Percentiles rank a stretch among this genome's conserved stretches.
These are phyloP conservation scores for Neodiprion lecontei DNA, from an alignment of 1,140 invertebrate genomes.

Conservation along the genomic window DNA sequence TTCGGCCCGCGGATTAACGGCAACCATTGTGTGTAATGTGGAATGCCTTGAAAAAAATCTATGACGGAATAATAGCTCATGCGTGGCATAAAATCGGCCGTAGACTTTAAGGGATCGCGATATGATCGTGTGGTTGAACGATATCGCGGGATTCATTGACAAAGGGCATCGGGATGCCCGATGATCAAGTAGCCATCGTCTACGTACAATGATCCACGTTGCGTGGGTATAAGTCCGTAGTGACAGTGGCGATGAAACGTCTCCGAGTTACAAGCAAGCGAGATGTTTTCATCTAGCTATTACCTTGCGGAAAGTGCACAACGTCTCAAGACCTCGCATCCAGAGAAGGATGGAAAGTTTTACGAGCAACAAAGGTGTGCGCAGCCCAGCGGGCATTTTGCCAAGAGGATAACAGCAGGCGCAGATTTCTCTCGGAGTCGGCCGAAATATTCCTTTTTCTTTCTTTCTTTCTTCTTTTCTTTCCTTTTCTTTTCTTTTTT, in stretches of 20 bases:
- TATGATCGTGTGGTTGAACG: too few species aligned
- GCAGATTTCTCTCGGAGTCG: background rate
- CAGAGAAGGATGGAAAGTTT: slow-evolving; percentile 4
- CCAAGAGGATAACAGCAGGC: background rate
- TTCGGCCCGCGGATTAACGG: background rate
- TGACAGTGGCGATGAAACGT: too few species aligned
- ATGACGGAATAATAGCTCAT: too few species aligned
- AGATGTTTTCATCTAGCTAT: background rate
- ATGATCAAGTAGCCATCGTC: too few species aligned
- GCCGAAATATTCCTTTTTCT: background rate
- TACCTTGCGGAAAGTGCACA: background rate
- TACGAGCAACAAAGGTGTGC: background rate
- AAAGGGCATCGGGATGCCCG: too few species aligned
- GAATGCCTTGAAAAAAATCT: background rate
- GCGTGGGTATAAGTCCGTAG: too few species aligned
- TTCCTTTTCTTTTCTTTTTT: background rate
- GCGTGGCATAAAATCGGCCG: too few species aligned
- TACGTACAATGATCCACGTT: too few species aligned
- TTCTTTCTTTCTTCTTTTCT: background rate
- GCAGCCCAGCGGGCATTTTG: background rate
- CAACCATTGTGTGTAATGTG: background rate
- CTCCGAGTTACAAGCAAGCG: too few species aligned
- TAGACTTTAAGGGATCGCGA: too few species aligned
- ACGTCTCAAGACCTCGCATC: background rate
- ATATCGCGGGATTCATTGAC: too few species aligned